A percentile compares a stretch with the other conserved stretches of the same genome.
Evolutionary conservation across 1,140 invertebrate genomes (phyloP).

Genomic region (Homarus americanus): DNA sequence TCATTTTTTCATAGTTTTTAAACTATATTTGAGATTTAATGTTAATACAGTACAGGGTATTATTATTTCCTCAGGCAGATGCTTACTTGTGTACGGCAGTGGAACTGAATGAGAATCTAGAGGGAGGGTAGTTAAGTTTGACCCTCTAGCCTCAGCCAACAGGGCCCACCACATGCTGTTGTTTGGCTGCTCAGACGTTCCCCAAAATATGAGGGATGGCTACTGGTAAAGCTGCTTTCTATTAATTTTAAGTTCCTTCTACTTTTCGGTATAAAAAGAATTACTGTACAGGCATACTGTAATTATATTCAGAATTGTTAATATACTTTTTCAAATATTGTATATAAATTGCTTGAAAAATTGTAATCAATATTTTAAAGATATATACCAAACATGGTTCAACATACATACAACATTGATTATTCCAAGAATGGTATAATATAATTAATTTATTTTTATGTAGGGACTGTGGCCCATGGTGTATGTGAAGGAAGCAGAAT

Average conservation of each 20-base stretch:
- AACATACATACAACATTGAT: too few species aligned
- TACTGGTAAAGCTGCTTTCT: conserved; percentile 75
- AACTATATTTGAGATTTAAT: too few species aligned
- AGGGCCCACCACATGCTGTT: conserved; percentile 83
- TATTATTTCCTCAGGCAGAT: conserved; percentile 76
- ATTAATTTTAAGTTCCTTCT: too few species aligned
- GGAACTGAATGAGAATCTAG: conserved; percentile 75
- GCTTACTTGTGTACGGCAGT: conserved; percentile 77
- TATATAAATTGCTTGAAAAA: too few species aligned
- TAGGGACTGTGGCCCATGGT: conserved; percentile 78
- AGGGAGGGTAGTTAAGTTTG: conserved; percentile 77
- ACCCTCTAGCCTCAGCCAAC: conserved; percentile 77
- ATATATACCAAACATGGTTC: too few species aligned
- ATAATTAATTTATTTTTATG: conserved; percentile 22
- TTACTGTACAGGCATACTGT: too few species aligned
- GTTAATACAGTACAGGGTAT: neutral
- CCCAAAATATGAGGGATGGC: conserved; percentile 46
- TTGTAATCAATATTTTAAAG: too few species aligned
- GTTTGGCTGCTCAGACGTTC: conserved; percentile 81
- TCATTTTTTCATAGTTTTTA: neutral
- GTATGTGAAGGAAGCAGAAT: conserved; percentile 79
- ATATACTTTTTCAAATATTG: too few species aligned
- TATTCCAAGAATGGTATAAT: too few species aligned
- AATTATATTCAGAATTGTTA: too few species aligned
- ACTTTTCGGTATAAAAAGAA: too few species aligned